Base-by-base conservation (phyloP, 2,797 vertebrate species). In the Gambusia yucatana region DNA sequence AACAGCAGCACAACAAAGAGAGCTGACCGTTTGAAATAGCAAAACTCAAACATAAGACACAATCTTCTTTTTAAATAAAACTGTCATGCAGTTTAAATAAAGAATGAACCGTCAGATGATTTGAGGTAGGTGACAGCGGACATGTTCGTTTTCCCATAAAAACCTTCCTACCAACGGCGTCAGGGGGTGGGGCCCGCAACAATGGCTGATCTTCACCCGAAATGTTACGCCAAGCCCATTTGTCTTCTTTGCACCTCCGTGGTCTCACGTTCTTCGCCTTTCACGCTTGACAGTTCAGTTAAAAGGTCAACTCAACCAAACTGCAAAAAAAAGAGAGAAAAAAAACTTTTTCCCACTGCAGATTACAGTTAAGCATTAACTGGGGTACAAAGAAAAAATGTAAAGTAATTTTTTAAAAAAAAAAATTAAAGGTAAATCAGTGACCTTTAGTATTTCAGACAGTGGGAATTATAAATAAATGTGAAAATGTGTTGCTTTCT, bases 171-270 rank as follows among this genome's bases (percentile, higher is more conserved):
- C 78, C 81, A 14, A 88, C 87, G 63, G 73, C 59, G 25, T 67
- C 91, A 14, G 89, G 89, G 91, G 86, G 63, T 50, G 81, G 87
- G 77, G 82, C 57, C 39, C 46, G 41, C 83, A 73, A 91, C 90
- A 88, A 92, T 84, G 75, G 84, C 77, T 72, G 78, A 86, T 81
- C 77, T 82, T 82, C 63, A 73, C 85, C 84, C 72, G 83, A 85
- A 87, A 85, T 78, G 74, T 84, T 70, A 81, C 36, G 48, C 71
- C 75, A 77, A 57, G 36, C 78, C 84, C 82, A 77, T 90, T 93
- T 86, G 86, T 86, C 88, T 88, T 81, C 79, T 87, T 80, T 81
- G 81, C 86, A 80, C 61, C 88, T 86, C 88, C 48, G 76, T 82
- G 77, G 71, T 77, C 74, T 74, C 48, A 3, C n/a, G 0, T 65